Conservation (phyloP, 1,140 invertebrate species). For the Drosophila truncata region DNA sequence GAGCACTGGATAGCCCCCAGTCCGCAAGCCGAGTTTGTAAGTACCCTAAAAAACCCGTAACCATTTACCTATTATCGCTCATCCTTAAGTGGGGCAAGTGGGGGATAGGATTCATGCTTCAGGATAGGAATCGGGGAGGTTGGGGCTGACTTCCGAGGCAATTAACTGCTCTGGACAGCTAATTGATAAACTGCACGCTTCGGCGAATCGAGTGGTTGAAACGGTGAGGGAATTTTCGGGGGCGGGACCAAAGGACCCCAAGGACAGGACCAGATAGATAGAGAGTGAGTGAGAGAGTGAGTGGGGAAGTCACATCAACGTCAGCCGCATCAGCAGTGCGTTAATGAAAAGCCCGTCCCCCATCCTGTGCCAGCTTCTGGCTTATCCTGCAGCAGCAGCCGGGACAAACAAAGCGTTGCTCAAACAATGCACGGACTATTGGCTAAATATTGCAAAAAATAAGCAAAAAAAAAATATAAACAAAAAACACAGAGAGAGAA, state of each 20-base stretch:
- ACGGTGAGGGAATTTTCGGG: not conserved
- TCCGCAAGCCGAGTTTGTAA: slow-evolving; percentile 88
- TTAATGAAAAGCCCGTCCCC: slow-evolving; percentile 64
- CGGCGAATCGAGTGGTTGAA: slow-evolving; percentile 5
- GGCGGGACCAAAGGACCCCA: slow-evolving; percentile 3
- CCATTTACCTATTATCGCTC: not conserved
- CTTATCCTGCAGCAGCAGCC: slow-evolving; percentile 34
- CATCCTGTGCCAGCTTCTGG: not conserved
- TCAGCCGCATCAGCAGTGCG: slow-evolving; percentile 64
- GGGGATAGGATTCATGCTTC: not conserved
- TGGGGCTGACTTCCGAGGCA: slow-evolving; percentile 44
- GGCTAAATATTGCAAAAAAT: slow-evolving; percentile 72
- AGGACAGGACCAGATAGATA: not conserved
- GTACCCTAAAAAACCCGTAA: slow-evolving; percentile 41
- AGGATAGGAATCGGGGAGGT: not conserved
- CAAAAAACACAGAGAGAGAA: slow-evolving; percentile 16
- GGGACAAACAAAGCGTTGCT: slow-evolving; percentile 66
- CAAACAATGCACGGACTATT: slow-evolving; percentile 75
- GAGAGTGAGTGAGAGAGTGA: not conserved
- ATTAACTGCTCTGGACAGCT: slow-evolving; percentile 73
- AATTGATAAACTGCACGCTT: slow-evolving; percentile 79
- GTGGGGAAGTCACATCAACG: slow-evolving; percentile 16
- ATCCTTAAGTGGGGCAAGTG: slow-evolving; percentile 24
- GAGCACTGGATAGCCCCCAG: slow-evolving; percentile 87
- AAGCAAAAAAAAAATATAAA: not conserved